phyloP scores from a whole-genome alignment of 2,113 vertebrate genomes.

The Vulpes lagopus region DNA sequence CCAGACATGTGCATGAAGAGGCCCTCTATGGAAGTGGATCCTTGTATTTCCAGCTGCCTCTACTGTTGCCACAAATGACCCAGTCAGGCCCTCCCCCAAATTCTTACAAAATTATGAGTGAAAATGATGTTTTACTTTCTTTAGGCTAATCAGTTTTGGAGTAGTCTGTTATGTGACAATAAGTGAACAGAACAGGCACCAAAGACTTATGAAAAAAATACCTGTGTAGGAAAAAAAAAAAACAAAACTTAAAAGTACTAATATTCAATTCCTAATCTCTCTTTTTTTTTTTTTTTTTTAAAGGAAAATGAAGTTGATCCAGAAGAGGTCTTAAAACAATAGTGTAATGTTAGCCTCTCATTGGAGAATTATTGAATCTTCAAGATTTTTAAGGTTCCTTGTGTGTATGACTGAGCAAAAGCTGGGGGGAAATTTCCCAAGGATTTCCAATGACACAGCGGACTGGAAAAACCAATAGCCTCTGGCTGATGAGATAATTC shows the following conservation, averaged over 20 bases:
- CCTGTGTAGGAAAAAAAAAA: neutral
- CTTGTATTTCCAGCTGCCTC: neutral
- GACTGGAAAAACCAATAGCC: neutral
- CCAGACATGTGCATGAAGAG: neutral
- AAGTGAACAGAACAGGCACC: neutral
- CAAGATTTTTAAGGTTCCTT: neutral
- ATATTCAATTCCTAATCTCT: neutral
- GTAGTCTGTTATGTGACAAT: neutral
- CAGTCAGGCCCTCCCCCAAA: neutral
- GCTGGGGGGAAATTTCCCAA: neutral
- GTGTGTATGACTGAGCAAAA: neutral
- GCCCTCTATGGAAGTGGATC: neutral
- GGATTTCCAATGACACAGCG: neutral
- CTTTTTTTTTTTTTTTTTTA: neutral
- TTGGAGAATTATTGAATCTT: neutral
- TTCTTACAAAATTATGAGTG: neutral
- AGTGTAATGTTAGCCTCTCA: neutral
- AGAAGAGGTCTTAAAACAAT: constrained; percentile 9
- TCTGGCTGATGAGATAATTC: neutral
- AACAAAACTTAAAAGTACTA: neutral
- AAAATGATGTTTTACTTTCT: neutral
- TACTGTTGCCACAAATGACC: neutral
- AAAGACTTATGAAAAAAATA: neutral
- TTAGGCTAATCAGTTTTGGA: neutral
- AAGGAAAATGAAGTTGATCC: neutral